A percentile compares a stretch with the other conserved stretches of the same genome.
Conservation (phyloP, 2,113 vertebrate species). For the Empidonax traillii region DNA sequence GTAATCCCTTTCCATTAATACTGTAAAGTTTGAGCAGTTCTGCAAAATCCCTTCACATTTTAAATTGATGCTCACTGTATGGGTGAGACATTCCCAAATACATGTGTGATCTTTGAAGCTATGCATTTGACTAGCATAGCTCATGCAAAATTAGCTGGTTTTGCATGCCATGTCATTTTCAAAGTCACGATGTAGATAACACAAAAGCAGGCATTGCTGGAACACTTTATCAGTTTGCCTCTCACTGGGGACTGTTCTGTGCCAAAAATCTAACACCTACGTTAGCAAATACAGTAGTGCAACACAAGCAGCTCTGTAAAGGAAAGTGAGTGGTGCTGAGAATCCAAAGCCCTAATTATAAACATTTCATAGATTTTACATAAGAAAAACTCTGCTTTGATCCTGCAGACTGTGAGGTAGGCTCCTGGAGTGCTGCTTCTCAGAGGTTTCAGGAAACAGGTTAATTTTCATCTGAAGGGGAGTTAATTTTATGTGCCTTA, state of each 20-base stretch:
- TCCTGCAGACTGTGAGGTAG: not conserved
- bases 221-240: not conserved
- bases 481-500: not conserved
- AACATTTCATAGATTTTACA: not conserved
- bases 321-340: not conserved
- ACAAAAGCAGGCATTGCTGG: not conserved
- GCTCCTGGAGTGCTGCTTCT: not conserved
- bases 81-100: not conserved
- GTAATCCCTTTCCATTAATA: not conserved
- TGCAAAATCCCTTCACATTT: not conserved
- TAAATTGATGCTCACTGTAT: rapidly evolving
- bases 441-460: not conserved
- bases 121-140: not conserved
- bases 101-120: not conserved
- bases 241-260: not conserved
- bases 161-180: not conserved
- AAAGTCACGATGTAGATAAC: not conserved
- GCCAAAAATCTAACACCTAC: not conserved
- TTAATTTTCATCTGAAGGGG: not conserved
- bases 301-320: not conserved
- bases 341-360: not conserved
- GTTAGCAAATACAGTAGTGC: not conserved
- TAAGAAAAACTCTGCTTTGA: not conserved
- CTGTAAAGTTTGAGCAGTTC: not conserved
- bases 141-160: not conserved